Percentiles rank a stretch among this genome's conserved stretches.
These are phyloP conservation scores for Cephus runcator DNA, from an alignment of 2,888 invertebrate species.

Conservation along the genomic window DNA sequence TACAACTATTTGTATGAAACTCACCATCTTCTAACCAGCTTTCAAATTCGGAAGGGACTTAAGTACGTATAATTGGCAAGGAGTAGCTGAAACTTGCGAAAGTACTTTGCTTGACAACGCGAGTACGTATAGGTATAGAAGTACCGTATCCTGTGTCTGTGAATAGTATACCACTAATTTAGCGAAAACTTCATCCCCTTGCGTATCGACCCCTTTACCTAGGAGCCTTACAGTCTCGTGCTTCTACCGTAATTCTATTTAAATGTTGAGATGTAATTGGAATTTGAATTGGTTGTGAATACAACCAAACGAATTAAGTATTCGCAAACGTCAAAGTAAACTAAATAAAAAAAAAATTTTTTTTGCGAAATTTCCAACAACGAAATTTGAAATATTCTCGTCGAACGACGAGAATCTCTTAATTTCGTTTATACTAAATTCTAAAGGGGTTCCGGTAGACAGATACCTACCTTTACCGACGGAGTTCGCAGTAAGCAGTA, in stretches of 20 bases:
- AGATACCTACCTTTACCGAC: neutral
- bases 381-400: neutral
- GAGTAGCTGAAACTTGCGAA: neutral
- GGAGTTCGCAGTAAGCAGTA: neutral
- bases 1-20: neutral
- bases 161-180: neutral
- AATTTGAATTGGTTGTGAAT: neutral
- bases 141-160: neutral
- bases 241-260: neutral
- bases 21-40: neutral
- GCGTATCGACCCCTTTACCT: neutral
- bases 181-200: neutral
- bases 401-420: neutral
- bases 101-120: neutral
- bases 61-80: neutral
- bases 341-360: neutral
- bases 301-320: neutral
- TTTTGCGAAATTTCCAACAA: neutral
- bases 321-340: neutral
- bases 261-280: neutral
- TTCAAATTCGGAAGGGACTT: neutral
- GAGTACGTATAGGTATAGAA: neutral
- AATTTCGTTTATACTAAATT: neutral
- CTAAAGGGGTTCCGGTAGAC: neutral
- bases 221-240: neutral